These are phyloP conservation scores for Epizoanthus ramosus DNA, from an alignment of 92 coral and sea anemone genomes.

Conservation along the genomic window DNA sequence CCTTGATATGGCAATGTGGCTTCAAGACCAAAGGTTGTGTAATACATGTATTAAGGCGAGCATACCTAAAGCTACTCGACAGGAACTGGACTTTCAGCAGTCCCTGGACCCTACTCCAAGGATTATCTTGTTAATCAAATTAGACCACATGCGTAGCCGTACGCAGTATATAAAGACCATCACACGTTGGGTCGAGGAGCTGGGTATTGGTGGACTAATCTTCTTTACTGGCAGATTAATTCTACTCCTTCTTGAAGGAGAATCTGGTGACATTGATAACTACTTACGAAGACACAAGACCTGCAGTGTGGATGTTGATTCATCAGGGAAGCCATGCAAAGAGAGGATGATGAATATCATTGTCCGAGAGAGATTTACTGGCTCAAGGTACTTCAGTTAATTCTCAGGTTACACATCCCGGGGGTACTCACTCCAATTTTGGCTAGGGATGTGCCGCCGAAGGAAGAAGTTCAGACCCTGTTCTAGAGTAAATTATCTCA, in stretches of 20 bases:
- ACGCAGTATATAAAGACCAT: conserved; percentile 70
- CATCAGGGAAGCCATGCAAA: conserved; percentile 87
- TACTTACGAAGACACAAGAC: conserved; percentile 74
- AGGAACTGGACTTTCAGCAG: too few relatives aligned
- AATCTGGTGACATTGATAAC: conserved; percentile 52
- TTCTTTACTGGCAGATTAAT: conserved; percentile 71
- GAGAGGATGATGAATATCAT: conserved; percentile 90
- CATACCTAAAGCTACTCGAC: neutral
- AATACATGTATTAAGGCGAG: neutral
- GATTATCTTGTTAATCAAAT: conserved; percentile 54
- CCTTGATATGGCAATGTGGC: conserved; percentile 79
- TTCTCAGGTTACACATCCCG: too few relatives aligned
- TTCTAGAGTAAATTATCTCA: too few relatives aligned
- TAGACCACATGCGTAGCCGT: conserved; percentile 92
- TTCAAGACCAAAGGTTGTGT: conserved; percentile 67
- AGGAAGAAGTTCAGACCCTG: too few relatives aligned
- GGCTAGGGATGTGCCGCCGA: too few relatives aligned
- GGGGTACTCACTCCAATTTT: too few relatives aligned
- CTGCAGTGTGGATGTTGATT: conserved; percentile 85
- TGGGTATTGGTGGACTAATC: conserved; percentile 58
- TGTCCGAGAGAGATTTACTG: conserved; percentile 35
- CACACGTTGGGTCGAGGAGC: conserved; percentile 76
- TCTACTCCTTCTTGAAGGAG: conserved; percentile 72
- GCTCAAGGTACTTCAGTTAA: conserved; percentile 24
- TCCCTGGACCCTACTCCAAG: neutral